Evolutionary conservation across 2,797 vertebrate genomes (phyloP).

Genomic region (Diplodus puntazzo): DNA sequence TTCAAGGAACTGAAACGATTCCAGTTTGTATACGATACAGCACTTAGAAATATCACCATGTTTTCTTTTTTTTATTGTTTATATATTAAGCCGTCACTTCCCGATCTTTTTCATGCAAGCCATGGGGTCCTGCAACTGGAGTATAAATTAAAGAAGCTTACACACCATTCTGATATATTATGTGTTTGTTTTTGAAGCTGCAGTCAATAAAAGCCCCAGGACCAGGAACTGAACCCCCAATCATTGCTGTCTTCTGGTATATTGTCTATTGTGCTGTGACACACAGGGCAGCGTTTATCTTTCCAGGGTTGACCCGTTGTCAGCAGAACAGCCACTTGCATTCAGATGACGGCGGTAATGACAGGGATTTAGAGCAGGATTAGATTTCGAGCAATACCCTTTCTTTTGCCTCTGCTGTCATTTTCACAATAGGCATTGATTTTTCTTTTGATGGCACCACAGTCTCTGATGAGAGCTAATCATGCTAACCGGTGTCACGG

Average conservation of each 20-base stretch:
- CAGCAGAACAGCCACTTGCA: slow-evolving; percentile 38
- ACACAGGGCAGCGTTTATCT: slow-evolving; percentile 30
- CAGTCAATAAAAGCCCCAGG: slow-evolving; percentile 7
- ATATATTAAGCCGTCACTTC: slow-evolving; percentile 9
- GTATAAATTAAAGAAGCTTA: background rate
- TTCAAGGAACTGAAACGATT: too few species aligned
- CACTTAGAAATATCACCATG: too few species aligned
- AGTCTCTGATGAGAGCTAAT: slow-evolving; percentile 69
- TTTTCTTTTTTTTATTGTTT: too few species aligned
- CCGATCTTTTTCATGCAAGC: background rate
- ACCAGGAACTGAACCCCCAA: slow-evolving; percentile 24
- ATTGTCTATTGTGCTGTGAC: slow-evolving; percentile 7
- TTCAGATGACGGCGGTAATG: slow-evolving; percentile 42
- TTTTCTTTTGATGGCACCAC: slow-evolving; percentile 59
- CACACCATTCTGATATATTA: slow-evolving; percentile 1
- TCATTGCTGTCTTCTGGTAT: slow-evolving; percentile 27
- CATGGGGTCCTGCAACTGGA: background rate
- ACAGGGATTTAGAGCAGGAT: slow-evolving; percentile 37
- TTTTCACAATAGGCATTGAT: slow-evolving; percentile 73
- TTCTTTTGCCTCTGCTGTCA: slow-evolving; percentile 34
- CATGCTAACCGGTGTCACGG: slow-evolving; percentile 38
- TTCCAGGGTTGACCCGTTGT: slow-evolving; percentile 31
- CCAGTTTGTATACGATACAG: too few species aligned
- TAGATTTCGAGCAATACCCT: slow-evolving; percentile 29
- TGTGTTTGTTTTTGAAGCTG: background rate